These are phyloP conservation scores for Drosophila nr. perissopoda DNA, from an alignment of 2,888 invertebrate species.

Conservation along the genomic window DNA sequence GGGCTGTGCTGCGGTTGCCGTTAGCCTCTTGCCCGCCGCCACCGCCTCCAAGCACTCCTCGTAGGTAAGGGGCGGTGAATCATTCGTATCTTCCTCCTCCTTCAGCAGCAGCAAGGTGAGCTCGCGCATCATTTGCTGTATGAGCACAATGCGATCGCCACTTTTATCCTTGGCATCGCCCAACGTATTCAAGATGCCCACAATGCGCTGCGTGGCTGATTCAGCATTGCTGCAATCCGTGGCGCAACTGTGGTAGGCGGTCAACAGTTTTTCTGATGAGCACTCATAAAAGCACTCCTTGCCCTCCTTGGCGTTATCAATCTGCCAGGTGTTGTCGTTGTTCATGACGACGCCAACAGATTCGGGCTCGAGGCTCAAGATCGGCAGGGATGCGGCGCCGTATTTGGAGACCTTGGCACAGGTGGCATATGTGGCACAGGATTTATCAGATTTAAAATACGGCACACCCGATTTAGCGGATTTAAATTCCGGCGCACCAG, in stretches of 20 bases:
- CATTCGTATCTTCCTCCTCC: constrained; percentile 7
- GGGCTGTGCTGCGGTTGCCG: neutral
- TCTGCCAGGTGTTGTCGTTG: neutral
- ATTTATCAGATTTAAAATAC: neutral
- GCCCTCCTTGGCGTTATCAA: neutral
- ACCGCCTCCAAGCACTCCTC: constrained; percentile 59
- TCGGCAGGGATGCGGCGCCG: neutral
- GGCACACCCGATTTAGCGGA: neutral
- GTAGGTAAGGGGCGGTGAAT: constrained; percentile 1
- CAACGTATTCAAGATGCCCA: constrained; percentile 40
- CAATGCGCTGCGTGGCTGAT: constrained; percentile 39
- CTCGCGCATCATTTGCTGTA: constrained; percentile 56
- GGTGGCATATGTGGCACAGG: neutral
- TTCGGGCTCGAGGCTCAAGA: neutral
- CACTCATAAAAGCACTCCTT: neutral
- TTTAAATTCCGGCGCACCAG: neutral
- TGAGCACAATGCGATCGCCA: constrained; percentile 36
- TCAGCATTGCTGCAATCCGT: neutral
- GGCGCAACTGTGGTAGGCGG: neutral
- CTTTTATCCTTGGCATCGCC: constrained; percentile 7
- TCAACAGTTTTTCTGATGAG: neutral
- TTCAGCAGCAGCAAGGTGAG: constrained; percentile 51
- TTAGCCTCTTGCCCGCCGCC: constrained; percentile 3
- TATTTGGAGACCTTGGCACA: constrained; percentile 5
- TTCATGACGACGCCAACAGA: constrained; percentile 21